Percentiles rank a stretch among this genome's conserved stretches.
Conservation (phyloP, 2,113 vertebrate genomes). For the Lichenostomus cassidix region DNA sequence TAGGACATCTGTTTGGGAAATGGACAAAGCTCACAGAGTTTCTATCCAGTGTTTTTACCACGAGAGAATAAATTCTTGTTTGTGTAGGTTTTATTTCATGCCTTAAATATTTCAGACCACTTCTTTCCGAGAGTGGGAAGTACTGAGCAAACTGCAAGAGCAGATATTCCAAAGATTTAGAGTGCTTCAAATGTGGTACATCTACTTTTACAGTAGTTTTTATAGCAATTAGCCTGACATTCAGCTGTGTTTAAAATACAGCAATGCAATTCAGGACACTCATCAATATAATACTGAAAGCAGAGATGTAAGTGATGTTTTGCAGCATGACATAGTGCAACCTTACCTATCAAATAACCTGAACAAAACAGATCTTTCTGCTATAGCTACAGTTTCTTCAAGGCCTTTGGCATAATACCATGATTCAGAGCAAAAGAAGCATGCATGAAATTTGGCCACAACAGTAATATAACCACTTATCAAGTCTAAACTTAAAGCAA, state of each 20-base stretch:
- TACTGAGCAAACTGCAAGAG: neutral
- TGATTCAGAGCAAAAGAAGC: neutral
- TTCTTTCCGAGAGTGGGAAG: neutral
- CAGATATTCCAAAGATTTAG: neutral
- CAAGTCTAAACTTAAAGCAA: neutral
- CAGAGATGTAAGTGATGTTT: neutral
- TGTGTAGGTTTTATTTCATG: neutral
- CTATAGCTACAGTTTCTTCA: neutral
- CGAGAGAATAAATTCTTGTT: neutral
- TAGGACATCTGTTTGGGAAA: neutral
- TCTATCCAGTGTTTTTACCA: neutral
- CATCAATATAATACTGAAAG: neutral
- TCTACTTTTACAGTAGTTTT: neutral
- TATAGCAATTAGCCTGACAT: neutral
- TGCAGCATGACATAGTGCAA: neutral
- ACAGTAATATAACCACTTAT: neutral
- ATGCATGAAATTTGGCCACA: neutral
- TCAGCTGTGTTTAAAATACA: neutral
- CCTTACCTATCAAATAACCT: neutral
- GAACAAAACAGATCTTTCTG: neutral
- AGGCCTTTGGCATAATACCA: neutral
- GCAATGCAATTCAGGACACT: neutral
- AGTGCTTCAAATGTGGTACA: neutral
- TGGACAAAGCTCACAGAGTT: neutral
- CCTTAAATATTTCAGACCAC: neutral